phyloP scores from a whole-genome alignment of 2,113 vertebrate species.

The Aptenodytes forsteri region DNA sequence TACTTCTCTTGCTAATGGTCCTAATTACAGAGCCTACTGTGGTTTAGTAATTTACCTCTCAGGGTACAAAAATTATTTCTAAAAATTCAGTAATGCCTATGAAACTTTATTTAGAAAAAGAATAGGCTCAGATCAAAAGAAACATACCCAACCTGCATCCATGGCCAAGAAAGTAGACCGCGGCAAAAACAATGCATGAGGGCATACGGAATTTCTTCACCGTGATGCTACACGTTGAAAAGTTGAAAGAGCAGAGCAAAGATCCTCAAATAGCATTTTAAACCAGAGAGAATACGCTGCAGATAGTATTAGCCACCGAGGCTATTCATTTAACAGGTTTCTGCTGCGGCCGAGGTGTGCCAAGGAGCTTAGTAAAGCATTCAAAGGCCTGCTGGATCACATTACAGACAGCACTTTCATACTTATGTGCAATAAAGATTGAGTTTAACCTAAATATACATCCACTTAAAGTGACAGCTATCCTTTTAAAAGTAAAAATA shows the following conservation, averaged over 20 bases:
- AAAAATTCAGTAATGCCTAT: neutral
- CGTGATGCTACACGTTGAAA: neutral
- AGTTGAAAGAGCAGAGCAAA: neutral
- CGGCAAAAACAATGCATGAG: neutral
- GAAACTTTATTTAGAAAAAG: neutral
- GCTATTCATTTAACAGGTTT: neutral
- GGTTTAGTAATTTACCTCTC: neutral
- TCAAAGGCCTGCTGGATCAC: neutral
- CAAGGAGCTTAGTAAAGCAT: neutral
- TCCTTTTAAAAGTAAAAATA: neutral
- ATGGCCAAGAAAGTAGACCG: neutral
- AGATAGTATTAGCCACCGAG: neutral
- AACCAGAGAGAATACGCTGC: neutral
- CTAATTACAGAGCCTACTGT: neutral
- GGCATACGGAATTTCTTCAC: neutral
- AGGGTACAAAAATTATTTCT: neutral
- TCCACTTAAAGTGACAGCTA: neutral
- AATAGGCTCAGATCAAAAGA: neutral
- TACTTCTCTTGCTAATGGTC: neutral
- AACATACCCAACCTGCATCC: neutral
- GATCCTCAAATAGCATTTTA: neutral
- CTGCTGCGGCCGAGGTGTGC: neutral
- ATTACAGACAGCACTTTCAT: neutral
- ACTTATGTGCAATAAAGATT: neutral
- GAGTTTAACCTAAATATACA: neutral